phyloP scores from a whole-genome alignment of 2,888 invertebrate species.

The Pandemis corylana region DNA sequence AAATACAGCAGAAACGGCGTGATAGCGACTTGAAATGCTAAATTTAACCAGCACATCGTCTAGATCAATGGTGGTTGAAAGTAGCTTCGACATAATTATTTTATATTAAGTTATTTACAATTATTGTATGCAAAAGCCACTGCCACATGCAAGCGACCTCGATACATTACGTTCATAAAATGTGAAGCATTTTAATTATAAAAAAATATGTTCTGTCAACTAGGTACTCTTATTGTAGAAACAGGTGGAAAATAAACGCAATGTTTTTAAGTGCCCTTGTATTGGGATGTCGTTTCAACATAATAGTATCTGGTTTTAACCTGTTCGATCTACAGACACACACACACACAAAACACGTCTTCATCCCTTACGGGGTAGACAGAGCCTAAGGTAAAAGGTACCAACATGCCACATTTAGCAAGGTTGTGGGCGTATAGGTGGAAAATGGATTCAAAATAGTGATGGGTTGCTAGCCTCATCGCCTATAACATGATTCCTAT shows the following conservation, averaged over 20 bases:
- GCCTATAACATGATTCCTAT: too few relatives aligned
- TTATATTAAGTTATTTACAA: not conserved
- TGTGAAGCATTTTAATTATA: not conserved
- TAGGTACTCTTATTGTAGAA: not conserved
- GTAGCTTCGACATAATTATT: slow-evolving; percentile 8
- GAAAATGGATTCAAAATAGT: too few relatives aligned
- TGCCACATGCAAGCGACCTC: not conserved
- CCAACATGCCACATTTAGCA: too few relatives aligned
- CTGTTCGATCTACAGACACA: too few relatives aligned
- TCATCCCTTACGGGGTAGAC: too few relatives aligned
- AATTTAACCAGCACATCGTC: slow-evolving; percentile 40
- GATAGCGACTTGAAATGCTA: slow-evolving; percentile 34
- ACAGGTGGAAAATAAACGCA: not conserved
- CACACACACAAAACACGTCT: too few relatives aligned
- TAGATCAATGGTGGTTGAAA: slow-evolving; percentile 21
- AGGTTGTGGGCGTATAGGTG: too few relatives aligned
- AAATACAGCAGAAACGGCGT: slow-evolving; percentile 8
- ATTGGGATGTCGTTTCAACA: too few relatives aligned
- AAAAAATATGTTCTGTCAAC: not conserved
- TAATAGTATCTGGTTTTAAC: too few relatives aligned
- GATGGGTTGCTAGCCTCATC: too few relatives aligned
- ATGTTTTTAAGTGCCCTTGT: too few relatives aligned
- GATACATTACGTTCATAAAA: not conserved
- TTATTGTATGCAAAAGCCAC: not conserved
- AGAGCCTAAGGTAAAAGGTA: too few relatives aligned